phyloP scores from a whole-genome alignment of 2,113 vertebrate genomes.

The Sphaerodactylus townsendi region DNA sequence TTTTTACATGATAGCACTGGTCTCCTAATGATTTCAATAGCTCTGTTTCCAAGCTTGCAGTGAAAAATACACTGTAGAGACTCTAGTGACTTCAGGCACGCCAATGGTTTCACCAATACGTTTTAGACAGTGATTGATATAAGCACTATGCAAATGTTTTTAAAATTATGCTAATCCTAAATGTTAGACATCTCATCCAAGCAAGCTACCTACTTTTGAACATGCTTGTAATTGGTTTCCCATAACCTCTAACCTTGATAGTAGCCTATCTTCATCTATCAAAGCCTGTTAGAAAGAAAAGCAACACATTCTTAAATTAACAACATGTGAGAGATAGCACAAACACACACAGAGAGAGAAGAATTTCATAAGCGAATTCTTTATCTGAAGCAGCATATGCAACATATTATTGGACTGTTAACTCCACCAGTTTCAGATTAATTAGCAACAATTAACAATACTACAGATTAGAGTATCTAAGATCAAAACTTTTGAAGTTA shows the following conservation, averaged over 20 bases:
- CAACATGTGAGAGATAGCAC: not conserved
- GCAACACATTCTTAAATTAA: slow-evolving; percentile 36
- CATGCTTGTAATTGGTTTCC: slow-evolving; percentile 96
- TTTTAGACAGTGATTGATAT: not conserved
- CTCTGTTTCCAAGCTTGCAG: not conserved
- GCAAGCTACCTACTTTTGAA: slow-evolving; percentile 85
- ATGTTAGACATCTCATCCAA: not conserved
- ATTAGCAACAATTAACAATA: not conserved
- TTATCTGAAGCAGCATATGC: not conserved
- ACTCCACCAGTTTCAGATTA: not conserved
- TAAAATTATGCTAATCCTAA: not conserved
- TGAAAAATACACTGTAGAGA: not conserved
- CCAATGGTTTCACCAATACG: not conserved
- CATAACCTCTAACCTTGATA: slow-evolving; percentile 98
- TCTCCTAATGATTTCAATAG: not conserved
- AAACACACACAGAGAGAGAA: slow-evolving; percentile 15
- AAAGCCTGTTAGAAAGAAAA: slow-evolving; percentile 84
- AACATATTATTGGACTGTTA: not conserved
- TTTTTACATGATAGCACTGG: no score
- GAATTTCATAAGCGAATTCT: not conserved
- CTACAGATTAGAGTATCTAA: no score
- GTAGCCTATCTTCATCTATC: slow-evolving; percentile 98
- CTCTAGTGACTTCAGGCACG: not conserved
- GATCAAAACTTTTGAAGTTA: no score
- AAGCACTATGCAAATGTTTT: not conserved